phyloP scores from a whole-genome alignment of 2,797 vertebrate genomes.

The Falco peregrinus region DNA sequence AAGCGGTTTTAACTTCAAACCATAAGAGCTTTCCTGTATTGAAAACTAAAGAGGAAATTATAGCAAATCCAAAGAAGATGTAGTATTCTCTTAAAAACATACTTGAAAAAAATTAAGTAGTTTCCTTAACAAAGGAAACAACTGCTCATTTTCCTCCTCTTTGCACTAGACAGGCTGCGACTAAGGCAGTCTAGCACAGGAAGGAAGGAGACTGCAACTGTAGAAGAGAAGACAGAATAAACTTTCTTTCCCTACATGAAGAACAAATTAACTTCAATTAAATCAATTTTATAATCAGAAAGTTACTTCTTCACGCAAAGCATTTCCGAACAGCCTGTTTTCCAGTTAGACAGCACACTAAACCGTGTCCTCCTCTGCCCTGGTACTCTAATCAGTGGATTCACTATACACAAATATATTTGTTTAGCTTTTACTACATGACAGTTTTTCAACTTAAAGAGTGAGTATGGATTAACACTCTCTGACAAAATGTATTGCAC shows the following conservation, averaged over 20 bases:
- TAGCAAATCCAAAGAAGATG: not conserved
- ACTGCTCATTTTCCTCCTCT: not conserved
- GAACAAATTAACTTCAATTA: conserved; percentile 10
- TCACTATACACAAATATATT: not conserved
- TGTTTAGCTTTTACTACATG: not conserved
- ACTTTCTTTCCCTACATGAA: not conserved
- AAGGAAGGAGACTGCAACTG: not conserved
- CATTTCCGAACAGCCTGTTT: not conserved
- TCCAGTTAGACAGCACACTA: not conserved
- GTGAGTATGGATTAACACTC: not conserved
- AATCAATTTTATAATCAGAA: not conserved
- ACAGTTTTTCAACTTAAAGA: not conserved
- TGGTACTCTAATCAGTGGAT: not conserved
- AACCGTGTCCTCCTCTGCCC: not conserved
- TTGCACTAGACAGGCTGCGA: not conserved
- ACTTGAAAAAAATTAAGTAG: conserved; percentile 1
- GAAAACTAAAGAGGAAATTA: conserved; percentile 28
- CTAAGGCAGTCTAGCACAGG: not conserved
- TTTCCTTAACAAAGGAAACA: not conserved
- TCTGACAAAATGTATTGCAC: not conserved
- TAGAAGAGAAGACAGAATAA: not conserved
- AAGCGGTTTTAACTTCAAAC: conserved; percentile 17
- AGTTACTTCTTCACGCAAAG: not conserved
- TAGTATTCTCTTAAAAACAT: conserved; percentile 1
- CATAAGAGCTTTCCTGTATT: not conserved